These are phyloP conservation scores for Umimayanthus chanpuru DNA, from an alignment of 92 coral and sea anemone genomes.

Conservation along the genomic window DNA sequence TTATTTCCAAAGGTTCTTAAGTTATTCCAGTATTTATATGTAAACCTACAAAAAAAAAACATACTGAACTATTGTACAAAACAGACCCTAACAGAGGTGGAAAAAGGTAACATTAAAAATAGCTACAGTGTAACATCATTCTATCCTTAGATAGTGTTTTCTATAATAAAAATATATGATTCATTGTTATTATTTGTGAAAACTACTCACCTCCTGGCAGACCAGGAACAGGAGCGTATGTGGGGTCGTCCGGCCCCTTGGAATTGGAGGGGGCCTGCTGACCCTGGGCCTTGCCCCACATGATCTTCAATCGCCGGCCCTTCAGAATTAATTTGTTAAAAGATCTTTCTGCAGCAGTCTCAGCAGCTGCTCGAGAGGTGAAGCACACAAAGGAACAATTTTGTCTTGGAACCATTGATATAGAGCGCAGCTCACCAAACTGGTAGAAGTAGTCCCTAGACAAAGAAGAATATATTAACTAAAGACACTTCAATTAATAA, in stretches of 20 bases:
- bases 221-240: slow-evolving; percentile 90
- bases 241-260: slow-evolving; percentile 77
- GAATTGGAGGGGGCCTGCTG: slow-evolving; percentile 78
- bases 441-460: slow-evolving; percentile 96
- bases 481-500: too few species aligned
- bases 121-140: too few species aligned
- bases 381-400: slow-evolving; percentile 99
- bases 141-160: not conserved
- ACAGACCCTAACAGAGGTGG: too few species aligned
- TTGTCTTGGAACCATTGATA: slow-evolving; percentile 97
- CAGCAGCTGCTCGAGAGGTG: slow-evolving; percentile 87
- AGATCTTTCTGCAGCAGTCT: slow-evolving; percentile 94
- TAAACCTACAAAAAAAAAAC: too few species aligned
- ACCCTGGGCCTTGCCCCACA: slow-evolving; percentile 99
- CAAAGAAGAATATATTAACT: not conserved
- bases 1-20: too few species aligned
- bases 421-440: slow-evolving; percentile 98
- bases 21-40: too few species aligned
- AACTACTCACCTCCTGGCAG: slow-evolving; percentile 87
- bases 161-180: too few species aligned
- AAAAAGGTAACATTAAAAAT: too few species aligned
- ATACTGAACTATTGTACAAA: too few species aligned
- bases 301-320: slow-evolving; percentile 90
- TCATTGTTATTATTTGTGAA: not conserved
- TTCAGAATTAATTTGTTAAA: slow-evolving; percentile 94